Base-by-base conservation (phyloP, 2,113 vertebrate genomes). In the Romanogobio albipinnatus region DNA sequence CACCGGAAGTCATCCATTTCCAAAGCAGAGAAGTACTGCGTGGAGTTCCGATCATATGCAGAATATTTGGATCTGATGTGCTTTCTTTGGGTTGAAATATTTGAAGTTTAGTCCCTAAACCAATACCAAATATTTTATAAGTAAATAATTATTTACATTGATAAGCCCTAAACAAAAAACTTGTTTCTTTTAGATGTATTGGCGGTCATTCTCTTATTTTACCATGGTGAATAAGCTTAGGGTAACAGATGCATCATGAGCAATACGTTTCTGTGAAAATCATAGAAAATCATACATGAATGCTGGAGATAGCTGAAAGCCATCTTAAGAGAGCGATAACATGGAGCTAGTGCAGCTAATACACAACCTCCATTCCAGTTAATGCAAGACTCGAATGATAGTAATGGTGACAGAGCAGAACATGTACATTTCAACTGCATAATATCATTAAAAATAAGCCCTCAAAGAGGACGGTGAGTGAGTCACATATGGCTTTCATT, bases 401-500 rank as follows among this genome's bases (percentile, higher is more conserved):
- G 43, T 79, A 19, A 79, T 61, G 56, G 13, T 33, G 15, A 66
- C 14, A 33, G 29, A 66, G 6, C 8, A 36, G 14, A 36, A 36
- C 64, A 68, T 68, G 29, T 22, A n/a, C 76, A 59, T 43, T 59
- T 78, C 43, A 59, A 10, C 53, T 15, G 51, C 19, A 24, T 78
- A 10, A 43, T 78, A 78, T 58, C 62, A 66, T 43, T 70, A 70
- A 22, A 33, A 33, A 22, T 59, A 59, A 43, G 6, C 9, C 76
- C 29, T 76, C 26, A 36, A 53, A 53, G 9, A 53, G 10, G 33
- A 33, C 33, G 13, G 26, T 22, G n/a, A 77, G 76, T 15, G 33
- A 78, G 33, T 43, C 5, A 13, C 33, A 29, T 17, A 76, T 76
- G 47, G 73, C 51, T 76, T 76, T 53, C 47, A 24, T 59, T 77